Evolutionary conservation across 2,888 invertebrate genomes (phyloP).

Genomic region (Icerya purchasi): DNA sequence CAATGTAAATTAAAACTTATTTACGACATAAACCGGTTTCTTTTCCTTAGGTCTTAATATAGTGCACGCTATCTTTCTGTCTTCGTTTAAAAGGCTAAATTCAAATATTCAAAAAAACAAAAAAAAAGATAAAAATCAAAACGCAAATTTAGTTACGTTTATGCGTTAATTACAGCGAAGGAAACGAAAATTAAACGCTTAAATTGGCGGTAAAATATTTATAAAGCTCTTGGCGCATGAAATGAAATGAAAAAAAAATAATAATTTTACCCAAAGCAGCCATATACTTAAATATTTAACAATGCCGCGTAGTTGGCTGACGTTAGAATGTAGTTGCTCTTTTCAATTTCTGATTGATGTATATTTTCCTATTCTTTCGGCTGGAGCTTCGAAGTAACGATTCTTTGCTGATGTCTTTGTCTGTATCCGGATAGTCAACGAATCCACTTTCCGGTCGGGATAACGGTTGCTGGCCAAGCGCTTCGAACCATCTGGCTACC

Average conservation of each 20-base stretch:
- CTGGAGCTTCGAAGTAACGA: constrained; percentile 45
- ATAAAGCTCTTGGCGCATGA: neutral
- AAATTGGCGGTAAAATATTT: constrained; percentile 1
- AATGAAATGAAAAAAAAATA: constrained; percentile 1
- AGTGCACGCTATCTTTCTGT: no score
- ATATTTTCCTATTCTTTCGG: constrained; percentile 43
- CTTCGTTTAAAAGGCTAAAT: no score
- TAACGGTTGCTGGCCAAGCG: constrained; percentile 31
- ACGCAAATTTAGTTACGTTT: neutral
- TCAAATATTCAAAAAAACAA: no score
- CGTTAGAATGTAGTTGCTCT: constrained; percentile 47
- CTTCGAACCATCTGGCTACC: constrained; percentile 59
- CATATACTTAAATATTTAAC: constrained; percentile 2
- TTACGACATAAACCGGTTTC: no score
- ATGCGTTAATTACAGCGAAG: neutral
- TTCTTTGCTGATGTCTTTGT: constrained; percentile 34
- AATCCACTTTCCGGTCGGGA: constrained; percentile 60
- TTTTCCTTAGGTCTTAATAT: no score
- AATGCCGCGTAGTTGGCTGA: constrained; percentile 1
- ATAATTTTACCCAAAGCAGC: no score
- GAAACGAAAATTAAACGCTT: neutral
- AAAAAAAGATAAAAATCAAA: constrained; percentile 3
- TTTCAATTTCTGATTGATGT: constrained; percentile 40
- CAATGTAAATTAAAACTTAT: no score
- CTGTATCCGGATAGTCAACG: constrained; percentile 33